Evolutionary conservation across 1,140 invertebrate genomes (phyloP).

Genomic region (Adoxophyes honmai): DNA sequence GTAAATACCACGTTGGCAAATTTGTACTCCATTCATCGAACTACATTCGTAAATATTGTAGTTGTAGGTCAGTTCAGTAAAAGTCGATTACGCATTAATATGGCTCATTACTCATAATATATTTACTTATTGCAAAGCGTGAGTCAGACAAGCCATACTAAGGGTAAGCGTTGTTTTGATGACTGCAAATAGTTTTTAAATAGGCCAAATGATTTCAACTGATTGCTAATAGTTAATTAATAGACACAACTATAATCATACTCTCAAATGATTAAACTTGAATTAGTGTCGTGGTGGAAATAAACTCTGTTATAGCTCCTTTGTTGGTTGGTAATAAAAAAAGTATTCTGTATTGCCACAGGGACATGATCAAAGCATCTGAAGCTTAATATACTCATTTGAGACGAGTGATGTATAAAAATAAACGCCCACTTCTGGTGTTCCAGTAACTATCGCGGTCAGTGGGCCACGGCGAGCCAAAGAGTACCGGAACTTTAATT

Average conservation of each 20-base stretch:
- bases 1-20: too few relatives aligned
- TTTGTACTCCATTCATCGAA: neutral
- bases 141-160: neutral
- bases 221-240: too few relatives aligned
- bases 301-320: too few relatives aligned
- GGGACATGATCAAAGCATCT: too few relatives aligned
- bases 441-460: slow-evolving; percentile 53
- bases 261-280: too few relatives aligned
- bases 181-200: neutral
- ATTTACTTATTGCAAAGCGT: neutral
- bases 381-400: slow-evolving; percentile 4
- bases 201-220: too few relatives aligned
- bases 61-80: slow-evolving; percentile 15
- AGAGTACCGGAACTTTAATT: slow-evolving; percentile 53
- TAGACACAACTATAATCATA: too few relatives aligned
- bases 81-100: slow-evolving; percentile 1
- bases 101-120: slow-evolving; percentile 10
- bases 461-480: slow-evolving; percentile 59
- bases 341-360: neutral
- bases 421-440: slow-evolving; percentile 45
- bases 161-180: neutral
- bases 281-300: too few relatives aligned
- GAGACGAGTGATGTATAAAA: slow-evolving; percentile 23
- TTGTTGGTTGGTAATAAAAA: neutral
- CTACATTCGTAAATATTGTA: slow-evolving; percentile 6